Base-by-base conservation (phyloP, 2,797 vertebrate species). In the Gallinago stenura region DNA sequence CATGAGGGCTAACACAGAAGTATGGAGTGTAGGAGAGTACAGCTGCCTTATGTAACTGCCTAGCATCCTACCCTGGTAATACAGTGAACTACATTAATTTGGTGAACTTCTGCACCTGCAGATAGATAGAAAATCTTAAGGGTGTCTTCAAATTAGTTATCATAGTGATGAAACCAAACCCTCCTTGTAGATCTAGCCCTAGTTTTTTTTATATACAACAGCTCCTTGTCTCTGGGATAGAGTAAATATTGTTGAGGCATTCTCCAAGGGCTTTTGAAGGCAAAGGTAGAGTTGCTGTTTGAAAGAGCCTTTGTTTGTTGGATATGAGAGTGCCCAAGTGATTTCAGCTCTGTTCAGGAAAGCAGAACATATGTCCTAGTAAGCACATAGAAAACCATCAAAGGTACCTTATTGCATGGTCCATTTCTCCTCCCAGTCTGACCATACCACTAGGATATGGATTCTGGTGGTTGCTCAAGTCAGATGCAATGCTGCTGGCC, bases 401-500 rank as follows among this genome's bases (percentile, higher is more conserved):
- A 45, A 65, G 6, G 6, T 28, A 48, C 12, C 4, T 24, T 28
- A 10, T 12, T 33, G 11, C 3, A 8, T 10, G 80, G 46, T 39
- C 20, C 2, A 4, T 54, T 73, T 89, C 9, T 70, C 9, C 4
- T 62, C 9, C 18, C 13, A 39, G 20, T 46, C 15, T 4, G 2
- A 15, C 15, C 12, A 9, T 15, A 25, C 2, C 12, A 17, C 6
- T 18, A 11, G 5, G 9, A n/a, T 13, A 14, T 37, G 30, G 24
- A 33, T 77, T 73, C 41, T 50, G 28, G 17, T 3, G 3, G 20
- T 18, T 87, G 24, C 10, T 15, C 6, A 56, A 43, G n/a, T 22
- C 28, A 56, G 6, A 15, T 21, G 1, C 0, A 5, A 30, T 26
- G 5, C 2, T 69, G 2, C 14, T 72, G 15, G 2, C 0, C 28